phyloP scores from a whole-genome alignment of 1,140 invertebrate species.

The Charaxes varanes region DNA sequence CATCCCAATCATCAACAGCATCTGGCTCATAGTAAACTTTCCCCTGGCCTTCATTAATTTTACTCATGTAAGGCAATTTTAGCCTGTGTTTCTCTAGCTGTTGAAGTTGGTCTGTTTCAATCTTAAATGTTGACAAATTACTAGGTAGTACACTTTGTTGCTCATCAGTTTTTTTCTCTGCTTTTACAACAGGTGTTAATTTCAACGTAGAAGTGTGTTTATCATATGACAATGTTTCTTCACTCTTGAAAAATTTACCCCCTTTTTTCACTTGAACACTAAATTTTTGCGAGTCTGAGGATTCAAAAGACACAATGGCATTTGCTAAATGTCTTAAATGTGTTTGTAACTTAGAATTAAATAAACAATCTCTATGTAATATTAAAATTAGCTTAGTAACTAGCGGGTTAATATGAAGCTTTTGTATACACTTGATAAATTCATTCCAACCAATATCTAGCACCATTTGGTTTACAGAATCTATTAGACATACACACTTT shows the following conservation, averaged over 20 bases:
- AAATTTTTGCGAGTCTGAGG: slow-evolving; percentile 32
- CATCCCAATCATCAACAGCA: slow-evolving; percentile 77
- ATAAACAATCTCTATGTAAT: slow-evolving; percentile 70
- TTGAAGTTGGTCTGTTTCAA: slow-evolving; percentile 73
- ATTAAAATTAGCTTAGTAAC: slow-evolving; percentile 66
- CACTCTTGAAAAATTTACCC: slow-evolving; percentile 66
- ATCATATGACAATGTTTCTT: slow-evolving; percentile 65
- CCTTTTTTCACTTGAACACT: slow-evolving; percentile 61
- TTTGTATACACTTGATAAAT: slow-evolving; percentile 36
- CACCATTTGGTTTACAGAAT: slow-evolving; percentile 66
- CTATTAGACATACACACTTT: slow-evolving; percentile 42
- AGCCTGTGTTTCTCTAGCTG: slow-evolving; percentile 72
- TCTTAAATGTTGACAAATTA: slow-evolving; percentile 75
- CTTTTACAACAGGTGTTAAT: slow-evolving; percentile 51
- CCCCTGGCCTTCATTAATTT: slow-evolving; percentile 62
- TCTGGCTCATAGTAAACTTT: slow-evolving; percentile 75
- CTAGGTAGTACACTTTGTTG: slow-evolving; percentile 49
- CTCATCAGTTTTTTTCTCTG: slow-evolving; percentile 46
- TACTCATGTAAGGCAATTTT: slow-evolving; percentile 74
- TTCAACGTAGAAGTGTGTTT: slow-evolving; percentile 37
- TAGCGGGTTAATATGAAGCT: slow-evolving; percentile 28
- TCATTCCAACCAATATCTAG: slow-evolving; percentile 45
- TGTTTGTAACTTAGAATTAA: slow-evolving; percentile 46
- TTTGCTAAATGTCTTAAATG: slow-evolving; percentile 69
- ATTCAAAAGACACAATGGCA: slow-evolving; percentile 56